A percentile compares a stretch with the other conserved stretches of the same genome.
Evolutionary conservation across 2,797 vertebrate species (phyloP).

Genomic region (Decapterus maruadsi): DNA sequence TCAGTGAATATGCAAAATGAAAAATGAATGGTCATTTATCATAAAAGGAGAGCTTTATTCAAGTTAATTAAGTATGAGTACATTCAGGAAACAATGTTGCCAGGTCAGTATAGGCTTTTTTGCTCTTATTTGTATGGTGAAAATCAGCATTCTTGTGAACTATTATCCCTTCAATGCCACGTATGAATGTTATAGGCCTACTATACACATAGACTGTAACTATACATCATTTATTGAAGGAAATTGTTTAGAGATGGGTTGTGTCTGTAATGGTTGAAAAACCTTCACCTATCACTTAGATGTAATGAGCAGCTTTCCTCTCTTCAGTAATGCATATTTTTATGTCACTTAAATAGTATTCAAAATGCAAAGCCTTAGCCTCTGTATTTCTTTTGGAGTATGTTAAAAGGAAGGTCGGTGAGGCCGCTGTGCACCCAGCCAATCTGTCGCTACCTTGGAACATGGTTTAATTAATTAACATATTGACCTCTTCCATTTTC

Average conservation of each 20-base stretch:
- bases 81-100: neutral
- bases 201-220: no score
- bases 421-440: slow-evolving; percentile 34
- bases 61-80: neutral
- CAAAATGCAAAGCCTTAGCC: neutral
- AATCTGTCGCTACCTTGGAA: slow-evolving; percentile 53
- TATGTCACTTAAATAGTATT: slow-evolving; percentile 5
- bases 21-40: neutral
- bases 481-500: slow-evolving; percentile 60
- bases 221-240: neutral
- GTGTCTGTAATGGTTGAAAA: slow-evolving; percentile 12
- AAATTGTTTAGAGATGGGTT: slow-evolving; percentile 39
- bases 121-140: neutral
- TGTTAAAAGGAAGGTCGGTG: slow-evolving; percentile 40
- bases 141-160: neutral
- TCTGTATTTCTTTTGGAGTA: neutral
- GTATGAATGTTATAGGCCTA: no score
- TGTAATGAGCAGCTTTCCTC: neutral
- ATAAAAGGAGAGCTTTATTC: neutral
- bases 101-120: neutral
- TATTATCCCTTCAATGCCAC: neutral
- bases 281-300: slow-evolving; percentile 6
- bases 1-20: no score
- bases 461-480: slow-evolving; percentile 76
- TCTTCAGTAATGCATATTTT: neutral